Conservation (phyloP, 2,888 invertebrate species). For the Tortrix viridana region DNA sequence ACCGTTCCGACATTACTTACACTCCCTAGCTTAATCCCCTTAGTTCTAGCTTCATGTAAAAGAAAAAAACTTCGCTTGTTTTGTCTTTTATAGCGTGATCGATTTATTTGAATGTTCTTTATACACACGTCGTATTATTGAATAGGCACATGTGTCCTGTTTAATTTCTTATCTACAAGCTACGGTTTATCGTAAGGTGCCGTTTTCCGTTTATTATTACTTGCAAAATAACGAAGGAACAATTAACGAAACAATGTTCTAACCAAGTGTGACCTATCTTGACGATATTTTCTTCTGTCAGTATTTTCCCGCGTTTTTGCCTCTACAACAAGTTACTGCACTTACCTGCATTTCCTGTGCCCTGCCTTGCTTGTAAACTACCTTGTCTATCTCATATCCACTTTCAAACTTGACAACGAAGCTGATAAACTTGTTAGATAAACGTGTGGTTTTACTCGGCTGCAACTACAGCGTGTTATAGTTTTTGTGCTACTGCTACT, state of each 20-base stretch:
- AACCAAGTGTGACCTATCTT: conserved; percentile 28
- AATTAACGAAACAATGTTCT: background rate
- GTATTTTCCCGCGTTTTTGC: conserved; percentile 53
- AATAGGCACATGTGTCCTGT: conserved; percentile 37
- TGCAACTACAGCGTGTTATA: background rate
- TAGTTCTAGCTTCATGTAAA: background rate
- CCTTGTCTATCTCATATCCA: conserved; percentile 30
- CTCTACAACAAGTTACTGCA: conserved; percentile 54
- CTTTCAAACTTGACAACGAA: conserved; percentile 26
- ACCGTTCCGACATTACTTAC: conserved; percentile 3
- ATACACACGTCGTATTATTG: conserved; percentile 18
- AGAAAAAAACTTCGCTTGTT: background rate
- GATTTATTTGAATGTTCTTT: conserved; percentile 6
- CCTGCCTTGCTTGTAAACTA: conserved; percentile 41
- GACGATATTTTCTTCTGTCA: conserved; percentile 53
- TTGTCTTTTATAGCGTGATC: background rate
- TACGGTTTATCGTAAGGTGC: conserved; percentile 43
- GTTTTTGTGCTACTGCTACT: background rate
- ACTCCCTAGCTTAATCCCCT: background rate
- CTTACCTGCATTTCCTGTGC: conserved; percentile 60
- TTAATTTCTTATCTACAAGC: conserved; percentile 42
- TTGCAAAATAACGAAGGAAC: conserved; percentile 6
- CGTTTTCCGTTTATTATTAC: conserved; percentile 39
- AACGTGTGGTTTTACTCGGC: conserved; percentile 15
- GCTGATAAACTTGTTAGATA: conserved; percentile 33